Evolutionary conservation across 2,113 vertebrate genomes (phyloP), one percentile per base, ranked within the genome.

Genomic region (Dicaeum eximium): DNA sequence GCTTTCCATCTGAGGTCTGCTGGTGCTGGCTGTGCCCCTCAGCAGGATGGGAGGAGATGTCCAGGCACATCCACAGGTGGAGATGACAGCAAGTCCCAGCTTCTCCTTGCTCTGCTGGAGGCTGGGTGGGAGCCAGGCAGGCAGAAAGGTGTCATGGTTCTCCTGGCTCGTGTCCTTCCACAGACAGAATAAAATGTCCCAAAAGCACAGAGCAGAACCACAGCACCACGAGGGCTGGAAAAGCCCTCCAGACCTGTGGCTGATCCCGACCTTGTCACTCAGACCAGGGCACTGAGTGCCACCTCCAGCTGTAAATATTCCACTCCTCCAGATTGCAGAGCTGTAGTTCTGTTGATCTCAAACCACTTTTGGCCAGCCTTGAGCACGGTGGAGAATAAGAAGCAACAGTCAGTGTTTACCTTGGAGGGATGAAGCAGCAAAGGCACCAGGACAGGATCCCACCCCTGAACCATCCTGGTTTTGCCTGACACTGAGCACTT

Each of bases 401-500:
- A 80, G 31, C 25, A 45, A 0, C 10, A 35, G 9, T 4, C 20
- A 16, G 10, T 27, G 33, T 38, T 73, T 10, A 15, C 38, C 33
- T 47, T 4, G 69, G 60, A 17, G 28, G 54, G 42, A 28, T 35
- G 86, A 38, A 64, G 78, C 45, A 80, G 67, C 50, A 73, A 11
- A 71, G 71, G 45, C 31, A 4, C 5, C 0, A 0, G 77, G 47
- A 7, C 28, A 58, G 69, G 56, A 47, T 23, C 33, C 10, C 15
- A 20, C 5, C n/a, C 15, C 47, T 37, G 35, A 30, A 11, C 47
- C 19, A 37, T 11, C 3, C 40, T 50, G 44, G 33, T 42, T 23
- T 47, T 60, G 33, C 42, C 60, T 48, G 22, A 22, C 79, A 22
- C 64, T 27, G 11, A 60, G 37, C 88, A 12, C 40, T 22, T 45